Evolutionary conservation across 2,888 invertebrate genomes (phyloP).

Genomic region (Dorcus parallelipipedus): DNA sequence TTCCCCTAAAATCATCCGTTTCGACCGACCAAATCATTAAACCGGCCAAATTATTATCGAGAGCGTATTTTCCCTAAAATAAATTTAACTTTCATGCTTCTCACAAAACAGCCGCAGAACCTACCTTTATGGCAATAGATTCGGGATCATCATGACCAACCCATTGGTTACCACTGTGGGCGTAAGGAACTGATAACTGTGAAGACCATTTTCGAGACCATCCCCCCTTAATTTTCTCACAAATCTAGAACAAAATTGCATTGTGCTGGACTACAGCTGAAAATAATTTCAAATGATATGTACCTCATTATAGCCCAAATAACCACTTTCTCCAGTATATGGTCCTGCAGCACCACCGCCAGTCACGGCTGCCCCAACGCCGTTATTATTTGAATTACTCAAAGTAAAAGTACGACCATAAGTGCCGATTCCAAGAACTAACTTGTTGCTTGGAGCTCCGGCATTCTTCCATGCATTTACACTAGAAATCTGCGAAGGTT

Average conservation of each 20-base stretch:
- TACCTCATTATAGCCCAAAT: slow-evolving; percentile 71
- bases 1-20: slow-evolving; percentile 69
- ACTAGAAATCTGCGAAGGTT: too few species aligned
- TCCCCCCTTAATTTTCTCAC: slow-evolving; percentile 23
- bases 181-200: slow-evolving; percentile 47
- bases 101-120: background rate
- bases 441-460: slow-evolving; percentile 59
- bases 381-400: slow-evolving; percentile 44
- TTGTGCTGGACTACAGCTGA: too few species aligned
- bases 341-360: slow-evolving; percentile 61
- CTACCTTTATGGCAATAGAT: slow-evolving; percentile 41
- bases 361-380: slow-evolving; percentile 48
- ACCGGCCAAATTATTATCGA: slow-evolving; percentile 51
- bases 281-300: background rate
- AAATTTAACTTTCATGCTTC: too few species aligned
- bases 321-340: slow-evolving; percentile 60
- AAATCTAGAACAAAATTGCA: slow-evolving; percentile 26
- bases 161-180: slow-evolving; percentile 41
- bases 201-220: slow-evolving; percentile 22
- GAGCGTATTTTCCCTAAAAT: too few species aligned
- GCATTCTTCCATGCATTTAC: too few species aligned
- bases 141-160: slow-evolving; percentile 44
- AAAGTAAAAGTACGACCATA: slow-evolving; percentile 68
- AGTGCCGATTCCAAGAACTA: slow-evolving; percentile 65
- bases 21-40: slow-evolving; percentile 80